phyloP scores from a whole-genome alignment of 2,797 vertebrate genomes.

The Glossophaga mutica region DNA sequence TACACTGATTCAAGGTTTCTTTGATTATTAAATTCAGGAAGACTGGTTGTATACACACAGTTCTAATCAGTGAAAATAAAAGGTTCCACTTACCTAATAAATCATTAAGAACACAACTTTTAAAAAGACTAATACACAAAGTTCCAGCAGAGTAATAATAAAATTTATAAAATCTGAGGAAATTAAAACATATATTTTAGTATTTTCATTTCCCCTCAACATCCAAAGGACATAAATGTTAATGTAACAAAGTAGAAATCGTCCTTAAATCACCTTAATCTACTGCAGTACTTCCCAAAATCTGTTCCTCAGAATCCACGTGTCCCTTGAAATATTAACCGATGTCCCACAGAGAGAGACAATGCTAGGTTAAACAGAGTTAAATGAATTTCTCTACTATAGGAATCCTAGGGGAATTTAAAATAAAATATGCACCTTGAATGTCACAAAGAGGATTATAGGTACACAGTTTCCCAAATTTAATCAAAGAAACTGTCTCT shows the following conservation, averaged over 20 bases:
- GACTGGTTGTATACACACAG: not conserved
- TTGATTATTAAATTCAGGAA: conserved; percentile 29
- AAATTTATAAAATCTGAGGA: conserved; percentile 10
- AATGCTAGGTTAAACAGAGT: not conserved
- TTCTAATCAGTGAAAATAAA: not conserved
- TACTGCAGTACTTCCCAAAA: not conserved
- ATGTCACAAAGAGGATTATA: not conserved
- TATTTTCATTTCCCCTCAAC: not conserved
- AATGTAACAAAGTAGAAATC: not conserved
- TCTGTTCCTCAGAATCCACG: conserved; percentile 19
- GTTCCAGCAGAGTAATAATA: conserved; percentile 10
- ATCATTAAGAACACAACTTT: not conserved
- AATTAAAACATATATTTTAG: conserved; percentile 10
- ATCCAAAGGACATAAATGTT: not conserved
- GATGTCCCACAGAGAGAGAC: conserved; percentile 18
- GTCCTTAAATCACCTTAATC: not conserved
- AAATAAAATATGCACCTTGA: not conserved
- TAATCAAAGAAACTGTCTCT: not conserved
- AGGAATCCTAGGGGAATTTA: not conserved
- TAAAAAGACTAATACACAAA: not conserved
- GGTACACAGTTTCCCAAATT: not conserved
- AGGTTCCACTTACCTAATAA: not conserved
- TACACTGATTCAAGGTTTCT: not conserved
- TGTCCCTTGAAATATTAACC: not conserved
- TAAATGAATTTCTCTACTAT: conserved; percentile 30